Evolutionary conservation across 37 sponge, comb jelly and placozoan genomes (phyloP).

Genomic region (Agelas oroides): DNA sequence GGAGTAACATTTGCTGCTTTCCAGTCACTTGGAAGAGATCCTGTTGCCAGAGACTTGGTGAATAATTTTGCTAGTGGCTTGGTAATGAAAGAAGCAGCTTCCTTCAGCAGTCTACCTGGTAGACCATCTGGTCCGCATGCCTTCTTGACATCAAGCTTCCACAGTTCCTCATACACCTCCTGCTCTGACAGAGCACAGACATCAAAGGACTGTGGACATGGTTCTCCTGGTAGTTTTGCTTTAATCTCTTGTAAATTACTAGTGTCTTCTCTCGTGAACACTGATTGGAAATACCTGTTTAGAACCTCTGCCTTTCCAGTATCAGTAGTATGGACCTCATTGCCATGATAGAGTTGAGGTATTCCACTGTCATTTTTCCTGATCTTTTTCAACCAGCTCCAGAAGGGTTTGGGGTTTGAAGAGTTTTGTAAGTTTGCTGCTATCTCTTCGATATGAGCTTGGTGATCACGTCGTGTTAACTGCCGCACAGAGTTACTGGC

Average conservation of each 20-base stretch:
- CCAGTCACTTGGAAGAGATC: conserved; percentile 56
- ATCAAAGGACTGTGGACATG: no score
- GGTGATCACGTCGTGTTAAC: no score
- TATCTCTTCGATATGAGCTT: conserved; percentile 1
- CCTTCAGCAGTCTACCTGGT: conserved; percentile 26
- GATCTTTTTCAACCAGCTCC: conserved; percentile 33
- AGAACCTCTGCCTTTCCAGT: no score
- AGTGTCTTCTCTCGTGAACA: no score
- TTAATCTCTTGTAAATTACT: no score
- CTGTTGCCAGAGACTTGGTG: conserved; percentile 16
- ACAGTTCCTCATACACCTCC: conserved; percentile 7
- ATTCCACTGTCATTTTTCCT: no score
- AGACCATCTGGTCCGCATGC: conserved; percentile 24
- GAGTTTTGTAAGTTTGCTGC: conserved; percentile 10
- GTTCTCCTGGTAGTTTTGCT: no score
- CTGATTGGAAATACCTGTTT: no score
- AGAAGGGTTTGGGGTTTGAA: conserved; percentile 12
- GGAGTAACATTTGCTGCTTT: conserved; percentile 47
- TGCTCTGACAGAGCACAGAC: conserved; percentile 2
- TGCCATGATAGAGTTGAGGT: no score
- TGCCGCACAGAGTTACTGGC: not conserved
- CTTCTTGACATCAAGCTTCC: not conserved
- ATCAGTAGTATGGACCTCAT: no score
- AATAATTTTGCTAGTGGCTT: conserved; percentile 24
- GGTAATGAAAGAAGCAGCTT: conserved; percentile 27